Base-by-base conservation (phyloP, 2,113 vertebrate species). In the Steatornis caripensis region DNA sequence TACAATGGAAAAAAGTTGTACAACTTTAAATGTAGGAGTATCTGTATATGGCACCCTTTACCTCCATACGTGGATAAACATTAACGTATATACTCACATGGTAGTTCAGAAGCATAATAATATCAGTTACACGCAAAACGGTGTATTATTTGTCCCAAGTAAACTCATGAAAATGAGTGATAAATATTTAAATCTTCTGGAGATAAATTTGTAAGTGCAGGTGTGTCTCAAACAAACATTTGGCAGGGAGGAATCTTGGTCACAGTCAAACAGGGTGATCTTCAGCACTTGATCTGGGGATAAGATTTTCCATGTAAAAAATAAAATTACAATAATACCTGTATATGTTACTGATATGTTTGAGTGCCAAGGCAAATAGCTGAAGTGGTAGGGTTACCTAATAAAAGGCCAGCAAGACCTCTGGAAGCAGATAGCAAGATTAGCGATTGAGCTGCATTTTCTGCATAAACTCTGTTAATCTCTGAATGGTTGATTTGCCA, bases 181-280 rank as follows among this genome's bases (percentile, higher is more conserved):
- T 55, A 94, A 2, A 21, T 69, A 84, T 71, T 78, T 75, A 90
- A 84, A 51, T 64, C 48, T 51, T 48, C 39, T 68, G 22, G 16
- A 89, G 90, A 94, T 86, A 90, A 43, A 94, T 80, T 83, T 78
- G 21, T 51, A 90, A 93, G 80, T 65, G 57, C 60, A 92, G 95
- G 88, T 45, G 80, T 95, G 95, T 84, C 95, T 93, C 88, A 92
- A 77, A 71, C 84, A 91, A 96, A 93, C 43, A 75, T 75, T 80
- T 68, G 24, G 72, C 27, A 16, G 24, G 71, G 57, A 61, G 57
- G 89, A 84, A 57, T 57, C 71, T 37, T 45, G 48, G 34, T 64
- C 64, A 34, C 10, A 51, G 62, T 69, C 58, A 90, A 96, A 82
- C 21, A 86, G 75, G 37, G 54, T 68, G 88, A 92, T 94, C 79